Evolutionary conservation across 2,888 invertebrate species (phyloP), one percentile per base, ranked within the genome.

Genomic region (Sympetrum striolatum): DNA sequence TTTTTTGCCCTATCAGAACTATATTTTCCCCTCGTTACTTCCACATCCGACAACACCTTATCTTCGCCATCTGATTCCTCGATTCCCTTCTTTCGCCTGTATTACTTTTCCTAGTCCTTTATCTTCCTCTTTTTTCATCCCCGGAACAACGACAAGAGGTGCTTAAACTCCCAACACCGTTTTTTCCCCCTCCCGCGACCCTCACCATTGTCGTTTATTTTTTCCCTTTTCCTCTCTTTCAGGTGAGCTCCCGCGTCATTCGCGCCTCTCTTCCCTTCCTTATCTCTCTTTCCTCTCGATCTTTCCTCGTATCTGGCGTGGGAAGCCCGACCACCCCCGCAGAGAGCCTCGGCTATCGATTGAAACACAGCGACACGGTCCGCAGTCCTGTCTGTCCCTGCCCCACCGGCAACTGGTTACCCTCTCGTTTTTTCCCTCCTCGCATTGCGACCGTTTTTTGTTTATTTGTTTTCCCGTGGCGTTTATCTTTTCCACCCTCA

Each of bases 281-380:
- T 31, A 8, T 73, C 73, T 31, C 15, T 31, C 31, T 12, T 31
- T 31, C 73, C 73, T 73, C 73, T 31, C 64, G 64, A 64, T 25
- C 64, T 25, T 10, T 31, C 58, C 58, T 22, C 64, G 31, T 58
- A 82, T 53, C 82, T 82, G 58, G 82, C 60, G 37, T 86, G 31
- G 86, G 86, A 12, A 58, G 35, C 37, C 35, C 31, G 15, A 15
- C 82, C 82, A 53, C 82, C 82, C 82, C 82, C 86, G 86, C 86
- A 37, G 48, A 3, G 44, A 82, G 35, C 6, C 82, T 48, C 58
- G 37, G 64, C 60, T 86, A 86, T 86, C n/a, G 86, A 86, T 86
- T 86, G 86, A 82, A 82, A 44, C 82, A 53, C 82, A 31, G 58
- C 82, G 82, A 82, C 82, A 58, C 18, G 35, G 86, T 64, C 86